phyloP scores from a whole-genome alignment of 2,797 vertebrate genomes.

The Coreius guichenoti region DNA sequence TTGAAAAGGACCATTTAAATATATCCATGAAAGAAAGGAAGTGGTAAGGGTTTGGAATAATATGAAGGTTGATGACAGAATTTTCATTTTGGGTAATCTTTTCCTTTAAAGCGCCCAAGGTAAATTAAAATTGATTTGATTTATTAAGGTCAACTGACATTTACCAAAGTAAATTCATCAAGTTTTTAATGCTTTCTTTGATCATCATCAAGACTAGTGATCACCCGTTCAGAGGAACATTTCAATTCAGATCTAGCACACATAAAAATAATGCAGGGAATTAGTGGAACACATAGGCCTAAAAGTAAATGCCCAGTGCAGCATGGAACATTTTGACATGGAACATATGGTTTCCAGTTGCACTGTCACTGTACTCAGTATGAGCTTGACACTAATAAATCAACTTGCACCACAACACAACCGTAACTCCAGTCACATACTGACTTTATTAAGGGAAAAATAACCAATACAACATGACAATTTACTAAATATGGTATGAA shows the following conservation, averaged over 20 bases:
- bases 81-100: not conserved
- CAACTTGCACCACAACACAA: not conserved
- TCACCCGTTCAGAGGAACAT: not conserved
- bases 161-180: not conserved
- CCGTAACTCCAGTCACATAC: not conserved
- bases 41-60: not conserved
- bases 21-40: not conserved
- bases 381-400: conserved; percentile 13
- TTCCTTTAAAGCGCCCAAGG: not conserved
- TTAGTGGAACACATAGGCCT: not conserved
- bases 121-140: not conserved
- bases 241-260: not conserved
- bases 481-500: conserved; percentile 40
- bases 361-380: not conserved
- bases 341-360: conserved; percentile 17
- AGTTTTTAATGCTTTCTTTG: not conserved
- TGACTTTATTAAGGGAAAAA: conserved; percentile 39
- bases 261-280: not conserved
- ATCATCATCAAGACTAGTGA: not conserved
- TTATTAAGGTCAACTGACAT: not conserved
- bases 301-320: not conserved
- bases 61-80: not conserved
- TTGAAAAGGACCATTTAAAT: not conserved
- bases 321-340: not conserved
- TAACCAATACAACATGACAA: conserved; percentile 23